Conservation (phyloP, 2,797 vertebrate genomes). For the Xenopus petersii region DNA sequence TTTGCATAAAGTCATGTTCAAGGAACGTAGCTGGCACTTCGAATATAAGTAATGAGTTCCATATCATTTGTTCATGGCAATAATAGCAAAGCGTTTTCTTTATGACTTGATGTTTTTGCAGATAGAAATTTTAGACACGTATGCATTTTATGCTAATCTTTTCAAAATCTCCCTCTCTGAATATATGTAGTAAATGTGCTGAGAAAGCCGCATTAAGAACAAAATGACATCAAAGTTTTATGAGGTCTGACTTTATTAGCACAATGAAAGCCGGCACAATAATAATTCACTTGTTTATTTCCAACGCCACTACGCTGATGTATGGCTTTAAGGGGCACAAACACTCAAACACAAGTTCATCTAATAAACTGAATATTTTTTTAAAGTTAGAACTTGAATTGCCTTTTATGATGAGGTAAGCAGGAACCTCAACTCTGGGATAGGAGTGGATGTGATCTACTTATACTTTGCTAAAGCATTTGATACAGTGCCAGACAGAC, state of each 20-base stretch:
- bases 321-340: neutral
- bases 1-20: neutral
- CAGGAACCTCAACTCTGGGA: too few species aligned
- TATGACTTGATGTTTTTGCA: conserved; percentile 45
- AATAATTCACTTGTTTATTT: conserved; percentile 52
- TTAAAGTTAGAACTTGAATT: too few species aligned
- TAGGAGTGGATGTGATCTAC: too few species aligned
- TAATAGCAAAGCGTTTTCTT: neutral
- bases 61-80: conserved; percentile 10
- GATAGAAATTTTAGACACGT: conserved; percentile 53
- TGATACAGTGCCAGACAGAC: too few species aligned
- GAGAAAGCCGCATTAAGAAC: conserved; percentile 15
- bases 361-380: too few species aligned
- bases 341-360: too few species aligned
- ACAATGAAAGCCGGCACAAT: conserved; percentile 49
- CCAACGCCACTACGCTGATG: conserved; percentile 11
- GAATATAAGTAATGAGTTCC: neutral
- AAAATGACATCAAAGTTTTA: conserved; percentile 27
- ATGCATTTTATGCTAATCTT: conserved; percentile 7
- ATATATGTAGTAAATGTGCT: conserved; percentile 12
- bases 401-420: too few species aligned
- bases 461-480: too few species aligned
- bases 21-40: neutral
- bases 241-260: conserved; percentile 52
- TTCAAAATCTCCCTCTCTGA: neutral